Base-by-base conservation (phyloP, 2,113 vertebrate genomes). In the Phodopus roborovskii region DNA sequence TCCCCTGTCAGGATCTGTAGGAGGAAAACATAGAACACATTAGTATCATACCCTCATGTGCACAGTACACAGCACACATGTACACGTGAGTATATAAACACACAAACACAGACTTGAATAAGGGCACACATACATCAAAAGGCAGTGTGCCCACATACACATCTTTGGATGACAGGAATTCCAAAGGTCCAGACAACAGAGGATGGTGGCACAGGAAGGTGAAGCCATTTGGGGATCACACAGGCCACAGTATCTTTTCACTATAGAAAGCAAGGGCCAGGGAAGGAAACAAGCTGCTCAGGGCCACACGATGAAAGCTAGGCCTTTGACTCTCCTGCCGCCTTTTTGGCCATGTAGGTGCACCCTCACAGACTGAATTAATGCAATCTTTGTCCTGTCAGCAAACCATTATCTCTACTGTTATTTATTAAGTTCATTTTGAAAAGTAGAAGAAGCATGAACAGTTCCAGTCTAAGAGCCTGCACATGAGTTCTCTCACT, bases 1-100 rank as follows among this genome's bases (percentile, higher is more conserved):
- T 99, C 99, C 4, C 99, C 99, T 0, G 99, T 99, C 82, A 99
- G 98, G 97, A 99, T 99, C 99, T 99, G 97, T 0, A 0, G 68
- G 24, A 70, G 0, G 11, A 60, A 33, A 12, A 66, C 33, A 3
- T 36, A 4, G n/a, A 71, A 8, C n/a, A 20, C 0, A 4, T 33
- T n/a, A 26, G 48, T 19, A 5, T 30, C 4, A 30, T 3, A 1
- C 2, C 30, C 11, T 0, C 53, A 56, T 56, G 53, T 56, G 12
- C 53, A 2, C 5, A 13, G 30, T 1, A 56, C 28, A 74, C 19
- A 53, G 75, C 42, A n/a, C 42, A 36, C 4, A 7, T 3, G 5
- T 16, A 42, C 39, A 60, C 16, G 1, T 6, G 13, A 15, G 5
- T 64, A n/a, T 20, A 12, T 45, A 45, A 8, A 53, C 22, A 33